phyloP scores from a whole-genome alignment of 2,888 invertebrate species.

The Lumbricus terrestris region DNA sequence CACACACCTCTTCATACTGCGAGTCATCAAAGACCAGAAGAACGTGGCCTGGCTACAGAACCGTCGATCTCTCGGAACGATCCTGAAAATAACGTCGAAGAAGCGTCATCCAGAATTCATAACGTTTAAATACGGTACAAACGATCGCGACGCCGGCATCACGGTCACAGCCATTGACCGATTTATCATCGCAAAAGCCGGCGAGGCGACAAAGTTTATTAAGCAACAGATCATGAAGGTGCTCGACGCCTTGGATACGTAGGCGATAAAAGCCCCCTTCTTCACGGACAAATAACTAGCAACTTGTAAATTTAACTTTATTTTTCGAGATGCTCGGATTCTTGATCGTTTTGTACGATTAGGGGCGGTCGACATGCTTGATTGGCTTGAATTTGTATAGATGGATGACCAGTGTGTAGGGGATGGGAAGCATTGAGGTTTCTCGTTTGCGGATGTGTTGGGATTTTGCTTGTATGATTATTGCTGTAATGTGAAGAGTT shows the following conservation, averaged over 20 bases:
- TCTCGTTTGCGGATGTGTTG: not conserved
- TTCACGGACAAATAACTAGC: not conserved
- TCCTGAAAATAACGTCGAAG: conserved; percentile 95
- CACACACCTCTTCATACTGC: conserved; percentile 80
- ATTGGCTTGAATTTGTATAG: not conserved
- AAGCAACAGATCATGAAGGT: conserved; percentile 80
- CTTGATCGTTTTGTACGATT: not conserved
- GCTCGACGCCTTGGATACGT: conserved; percentile 42
- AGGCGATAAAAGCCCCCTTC: not conserved
- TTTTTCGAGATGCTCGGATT: not conserved
- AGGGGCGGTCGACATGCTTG: not conserved
- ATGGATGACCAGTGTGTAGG: not conserved
- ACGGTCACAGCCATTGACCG: conserved; percentile 83
- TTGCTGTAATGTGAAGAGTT: not conserved
- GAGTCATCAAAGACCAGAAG: conserved; percentile 69
- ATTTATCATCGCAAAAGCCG: conserved; percentile 88
- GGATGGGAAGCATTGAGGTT: not conserved
- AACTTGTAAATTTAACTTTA: not conserved
- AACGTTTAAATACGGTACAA: conserved; percentile 87
- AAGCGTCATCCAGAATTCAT: conserved; percentile 92
- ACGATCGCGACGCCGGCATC: not conserved
- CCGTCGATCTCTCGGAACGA: conserved; percentile 81
- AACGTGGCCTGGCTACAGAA: conserved; percentile 83
- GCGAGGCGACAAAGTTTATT: conserved; percentile 82
- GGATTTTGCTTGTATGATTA: not conserved